Evolutionary conservation across 2,113 vertebrate species (phyloP), one percentile per base, ranked within the genome.

Genomic region (Limanda limanda): DNA sequence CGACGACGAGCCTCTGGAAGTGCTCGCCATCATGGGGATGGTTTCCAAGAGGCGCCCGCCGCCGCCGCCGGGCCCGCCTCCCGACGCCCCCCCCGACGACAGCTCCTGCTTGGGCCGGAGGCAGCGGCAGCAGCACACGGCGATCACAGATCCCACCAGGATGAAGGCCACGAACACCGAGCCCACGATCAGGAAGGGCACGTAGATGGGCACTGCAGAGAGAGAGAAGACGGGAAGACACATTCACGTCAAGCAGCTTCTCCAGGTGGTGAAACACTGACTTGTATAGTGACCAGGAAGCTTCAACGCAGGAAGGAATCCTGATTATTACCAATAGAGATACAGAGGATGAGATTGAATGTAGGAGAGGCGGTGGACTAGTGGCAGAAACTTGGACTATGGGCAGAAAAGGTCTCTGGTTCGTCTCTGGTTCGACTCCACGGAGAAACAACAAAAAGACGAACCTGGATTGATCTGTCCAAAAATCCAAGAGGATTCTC

Each of bases 131-230:
- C 98, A 99, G 87, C 98, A 99, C 54, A 97, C 96, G 0, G 98
- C 98, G 6, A 99, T 95, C 2, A 97, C 93, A 0, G 98, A 99
- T 3, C 98, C 98, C 88, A 99, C 66, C 90, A 99, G 94, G 91
- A 99, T 96, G 79, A 99, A 99, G 27, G 97, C 97, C 0, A 99
- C 97, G 3, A 99, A 99, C 42, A 99, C 97, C 0, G 98, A 98
- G 73, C 98, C 98, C 2, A 99, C 98, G 0, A 99, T 99, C 71
- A 99, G 95, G 94, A 99, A 99, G 0, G 98, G 98, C 87, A 99
- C 98, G 0, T 99, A 99, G 92, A 99, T 99, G 83, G 98, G 98
- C 79, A 99, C 98, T 99, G 85, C 48, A 85, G 56, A 81, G 92
- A 60, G 59, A 82, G 40, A 85, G 90, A 68, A 37, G 21, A 55